These are phyloP conservation scores for Chrysina gloriosa DNA, from an alignment of 2,888 invertebrate species.

Conservation along the genomic window DNA sequence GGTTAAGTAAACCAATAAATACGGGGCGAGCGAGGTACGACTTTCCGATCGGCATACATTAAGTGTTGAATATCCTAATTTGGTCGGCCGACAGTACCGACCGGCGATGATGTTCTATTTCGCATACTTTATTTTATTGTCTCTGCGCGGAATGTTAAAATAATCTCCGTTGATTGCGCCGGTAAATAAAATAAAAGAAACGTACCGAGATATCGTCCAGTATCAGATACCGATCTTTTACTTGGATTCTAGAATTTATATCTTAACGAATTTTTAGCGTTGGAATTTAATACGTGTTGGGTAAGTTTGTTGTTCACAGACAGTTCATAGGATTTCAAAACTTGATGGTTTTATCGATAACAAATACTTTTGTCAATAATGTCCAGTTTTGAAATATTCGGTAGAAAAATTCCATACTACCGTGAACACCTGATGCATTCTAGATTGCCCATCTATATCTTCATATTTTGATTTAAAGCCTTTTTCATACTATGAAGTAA, in stretches of 20 bases:
- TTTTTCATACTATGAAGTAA: no score
- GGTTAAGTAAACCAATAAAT: conserved; percentile 55
- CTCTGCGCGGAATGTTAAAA: conserved; percentile 32
- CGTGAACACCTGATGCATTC: no score
- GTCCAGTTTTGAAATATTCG: no score
- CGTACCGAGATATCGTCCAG: conserved; percentile 8
- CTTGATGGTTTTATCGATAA: no score
- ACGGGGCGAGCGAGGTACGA: conserved; percentile 42
- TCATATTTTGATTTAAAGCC: no score
- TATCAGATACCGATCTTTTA: conserved; percentile 6
- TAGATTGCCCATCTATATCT: no score
- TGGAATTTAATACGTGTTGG: no score
- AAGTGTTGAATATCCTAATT: conserved; percentile 50
- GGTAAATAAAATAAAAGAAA: conserved; percentile 25
- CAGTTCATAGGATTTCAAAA: no score
- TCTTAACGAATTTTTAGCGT: background rate
- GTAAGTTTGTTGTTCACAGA: no score
- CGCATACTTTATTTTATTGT: conserved; percentile 36
- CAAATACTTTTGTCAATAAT: no score
- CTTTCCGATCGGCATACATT: conserved; percentile 50
- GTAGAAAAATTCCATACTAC: no score
- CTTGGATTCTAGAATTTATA: background rate
- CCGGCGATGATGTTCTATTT: conserved; percentile 33
- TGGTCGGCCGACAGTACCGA: conserved; percentile 46
- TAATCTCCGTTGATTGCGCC: conserved; percentile 33